Base-by-base conservation (phyloP, 2,113 vertebrate species). In the Cyrtonyx montezumae region DNA sequence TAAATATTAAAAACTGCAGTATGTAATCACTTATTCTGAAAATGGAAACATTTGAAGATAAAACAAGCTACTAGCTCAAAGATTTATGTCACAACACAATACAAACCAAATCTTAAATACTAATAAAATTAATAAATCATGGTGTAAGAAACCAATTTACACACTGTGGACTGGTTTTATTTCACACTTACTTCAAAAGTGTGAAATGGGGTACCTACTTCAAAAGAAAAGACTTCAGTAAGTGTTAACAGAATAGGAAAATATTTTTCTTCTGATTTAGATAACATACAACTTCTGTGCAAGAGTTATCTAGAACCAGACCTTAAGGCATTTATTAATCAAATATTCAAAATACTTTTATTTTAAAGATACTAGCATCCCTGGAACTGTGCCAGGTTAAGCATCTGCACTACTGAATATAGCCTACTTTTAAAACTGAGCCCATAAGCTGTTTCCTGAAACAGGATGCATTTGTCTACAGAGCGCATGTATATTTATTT, bases 391-490 rank as follows among this genome's bases (percentile, higher is more conserved):
- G 75, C 91, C 92, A 92, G 25, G 68, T 71, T 56, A 88, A 89
- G 79, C 71, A 94, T 93, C 92, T 93, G 90, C 45, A 90, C 68
- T 67, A 40, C 75, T 32, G 87, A 90, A 91, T 34, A 30, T 23
- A 82, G 49, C 2, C 48, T 59, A 79, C 63, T 85, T 85, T 66
- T 68, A 87, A 85, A 88, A 95, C 11, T 76, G 90, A 89, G 59
- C 46, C 63, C 55, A 79, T 88, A 85, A 74, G 65, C 70, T 77
- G 65, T 59, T 96, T 96, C 94, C 94, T 93, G 84, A 83, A 93
- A 95, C 89, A 92, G 91, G 92, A 95, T 92, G 75, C 37, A 87
- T 77, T 95, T 96, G 91, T 96, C 92, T 93, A 93, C 59, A 91
- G 53, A 87, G 30, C 55, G 62, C 75, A 9, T 76, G 40, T 66